These are phyloP conservation scores for Germaria angustata DNA, from an alignment of 2,888 invertebrate species.

Conservation along the genomic window DNA sequence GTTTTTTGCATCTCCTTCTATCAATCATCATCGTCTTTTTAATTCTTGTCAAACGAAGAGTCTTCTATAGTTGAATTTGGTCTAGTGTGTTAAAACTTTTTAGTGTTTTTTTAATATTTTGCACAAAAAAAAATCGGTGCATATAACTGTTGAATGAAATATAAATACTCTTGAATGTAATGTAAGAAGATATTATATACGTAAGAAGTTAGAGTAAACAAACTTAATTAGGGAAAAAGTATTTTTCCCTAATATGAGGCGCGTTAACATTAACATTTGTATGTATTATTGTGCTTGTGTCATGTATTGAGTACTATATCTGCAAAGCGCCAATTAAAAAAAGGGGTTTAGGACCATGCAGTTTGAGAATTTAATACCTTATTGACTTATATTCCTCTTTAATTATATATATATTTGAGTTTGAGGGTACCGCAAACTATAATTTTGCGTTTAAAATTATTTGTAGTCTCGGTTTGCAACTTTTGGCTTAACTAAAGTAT, in stretches of 20 bases:
- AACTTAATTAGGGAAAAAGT: background rate
- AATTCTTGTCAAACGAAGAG: constrained; percentile 62
- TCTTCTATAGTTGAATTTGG: constrained; percentile 57
- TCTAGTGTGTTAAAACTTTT: constrained; percentile 61
- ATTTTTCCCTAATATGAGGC: constrained; percentile 19
- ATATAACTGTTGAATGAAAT: constrained; percentile 16
- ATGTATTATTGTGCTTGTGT: constrained; percentile 50
- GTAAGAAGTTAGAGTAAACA: background rate
- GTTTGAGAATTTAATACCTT: too few relatives aligned
- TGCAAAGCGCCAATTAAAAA: constrained; percentile 59
- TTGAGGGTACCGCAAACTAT: too few relatives aligned
- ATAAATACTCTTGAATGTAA: background rate
- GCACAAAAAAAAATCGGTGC: constrained; percentile 45
- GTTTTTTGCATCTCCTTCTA: constrained; percentile 54
- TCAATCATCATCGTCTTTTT: constrained; percentile 62
- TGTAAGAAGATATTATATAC: constrained; percentile 28
- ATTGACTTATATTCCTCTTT: too few relatives aligned
- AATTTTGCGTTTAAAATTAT: too few relatives aligned
- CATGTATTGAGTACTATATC: constrained; percentile 33
- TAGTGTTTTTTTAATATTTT: constrained; percentile 40
- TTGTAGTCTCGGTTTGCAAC: too few relatives aligned
- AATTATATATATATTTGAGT: too few relatives aligned
- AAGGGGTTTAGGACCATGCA: background rate
- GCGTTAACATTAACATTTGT: constrained; percentile 41
- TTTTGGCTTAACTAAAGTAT: too few relatives aligned